Conservation (phyloP, 2,797 vertebrate species). For the Danio choprae region DNA sequence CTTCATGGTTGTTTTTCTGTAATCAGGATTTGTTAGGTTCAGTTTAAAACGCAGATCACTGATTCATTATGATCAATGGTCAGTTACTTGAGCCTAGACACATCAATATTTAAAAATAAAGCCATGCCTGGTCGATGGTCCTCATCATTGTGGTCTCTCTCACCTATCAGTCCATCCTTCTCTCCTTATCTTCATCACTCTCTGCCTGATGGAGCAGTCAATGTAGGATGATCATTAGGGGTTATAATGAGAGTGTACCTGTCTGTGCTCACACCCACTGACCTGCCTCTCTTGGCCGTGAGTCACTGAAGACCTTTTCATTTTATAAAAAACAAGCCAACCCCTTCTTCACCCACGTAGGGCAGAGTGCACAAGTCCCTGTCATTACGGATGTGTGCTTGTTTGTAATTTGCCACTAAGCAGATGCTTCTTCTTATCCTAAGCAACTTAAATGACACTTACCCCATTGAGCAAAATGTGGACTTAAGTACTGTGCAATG, state of each 20-base stretch:
- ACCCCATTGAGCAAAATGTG: not conserved
- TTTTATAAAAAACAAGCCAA: constrained; percentile 39
- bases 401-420: constrained; percentile 9
- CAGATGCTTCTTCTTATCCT: not conserved
- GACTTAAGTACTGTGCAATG: no score
- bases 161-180: not conserved
- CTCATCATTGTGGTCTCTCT: not conserved
- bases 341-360: not conserved
- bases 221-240: constrained; percentile 28
- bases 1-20: not conserved
- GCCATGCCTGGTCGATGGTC: not conserved
- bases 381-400: constrained; percentile 12
- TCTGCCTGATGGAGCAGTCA: not conserved
- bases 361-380: not conserved
- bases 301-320: constrained; percentile 41
- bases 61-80: not conserved
- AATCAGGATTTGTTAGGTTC: not conserved
- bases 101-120: constrained; percentile 1
- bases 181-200: constrained; percentile 16
- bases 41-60: not conserved
- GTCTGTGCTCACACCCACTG: constrained; percentile 11
- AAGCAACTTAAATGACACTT: not conserved
- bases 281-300: constrained; percentile 15
- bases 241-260: constrained; percentile 35
- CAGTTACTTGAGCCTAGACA: constrained; percentile 6